Conservation (phyloP, 1,140 invertebrate genomes). For the Rhizoglyphus robini region DNA sequence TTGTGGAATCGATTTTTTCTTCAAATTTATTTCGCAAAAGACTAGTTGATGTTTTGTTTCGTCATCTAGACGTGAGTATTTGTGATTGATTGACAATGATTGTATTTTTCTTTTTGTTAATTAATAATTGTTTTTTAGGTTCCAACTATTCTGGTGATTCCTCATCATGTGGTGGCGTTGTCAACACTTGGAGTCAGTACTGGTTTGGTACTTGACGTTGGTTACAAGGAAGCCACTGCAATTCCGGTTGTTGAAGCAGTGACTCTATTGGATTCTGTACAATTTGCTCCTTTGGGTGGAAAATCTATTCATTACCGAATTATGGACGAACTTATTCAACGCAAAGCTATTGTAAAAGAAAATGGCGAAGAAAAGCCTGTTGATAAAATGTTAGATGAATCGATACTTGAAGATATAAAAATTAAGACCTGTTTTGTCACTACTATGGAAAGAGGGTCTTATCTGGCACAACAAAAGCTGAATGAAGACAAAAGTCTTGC, state of each 20-base stretch:
- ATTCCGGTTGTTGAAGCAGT: constrained; percentile 69
- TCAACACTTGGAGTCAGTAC: constrained; percentile 59
- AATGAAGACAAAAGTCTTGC: constrained; percentile 23
- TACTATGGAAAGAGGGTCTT: constrained; percentile 48
- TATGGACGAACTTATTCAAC: constrained; percentile 19
- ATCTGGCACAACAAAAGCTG: constrained; percentile 37
- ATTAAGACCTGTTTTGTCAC: constrained; percentile 67
- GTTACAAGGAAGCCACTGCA: constrained; percentile 62
- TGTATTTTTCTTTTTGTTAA: background rate
- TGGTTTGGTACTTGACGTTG: constrained; percentile 68
- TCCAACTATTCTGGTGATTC: constrained; percentile 52
- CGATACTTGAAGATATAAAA: constrained; percentile 42
- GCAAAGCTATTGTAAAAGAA: background rate
- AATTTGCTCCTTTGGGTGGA: constrained; percentile 56
- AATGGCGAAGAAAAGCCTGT: background rate
- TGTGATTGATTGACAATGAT: background rate
- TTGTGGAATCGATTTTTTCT: constrained; percentile 75
- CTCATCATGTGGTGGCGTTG: constrained; percentile 61
- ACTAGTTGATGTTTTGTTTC: constrained; percentile 76
- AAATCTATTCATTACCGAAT: constrained; percentile 43
- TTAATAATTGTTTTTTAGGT: no score
- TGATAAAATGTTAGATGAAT: constrained; percentile 25
- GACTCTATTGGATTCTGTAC: constrained; percentile 60
- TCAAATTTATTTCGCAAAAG: constrained; percentile 66
- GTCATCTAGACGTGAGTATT: constrained; percentile 68